These are phyloP conservation scores for Plecturocebus donacophilus DNA, from an alignment of 2,113 vertebrate genomes.

Conservation along the genomic window DNA sequence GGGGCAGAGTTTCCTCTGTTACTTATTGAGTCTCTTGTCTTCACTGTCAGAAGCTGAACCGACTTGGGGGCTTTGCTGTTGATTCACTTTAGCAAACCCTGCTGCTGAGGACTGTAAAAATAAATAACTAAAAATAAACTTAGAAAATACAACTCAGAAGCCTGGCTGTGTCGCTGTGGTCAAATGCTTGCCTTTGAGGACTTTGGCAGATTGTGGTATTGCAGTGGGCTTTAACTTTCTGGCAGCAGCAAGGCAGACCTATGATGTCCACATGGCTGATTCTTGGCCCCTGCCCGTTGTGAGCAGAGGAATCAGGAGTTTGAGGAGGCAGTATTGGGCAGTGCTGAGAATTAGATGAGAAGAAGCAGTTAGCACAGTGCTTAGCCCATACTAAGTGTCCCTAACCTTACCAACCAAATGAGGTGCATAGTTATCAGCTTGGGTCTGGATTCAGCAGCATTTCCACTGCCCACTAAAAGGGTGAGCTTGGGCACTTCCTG, in stretches of 20 bases:
- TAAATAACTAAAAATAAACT: constrained; percentile 52
- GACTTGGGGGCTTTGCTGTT: not conserved
- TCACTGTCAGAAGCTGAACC: not conserved
- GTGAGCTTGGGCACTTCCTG: not conserved
- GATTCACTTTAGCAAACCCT: not conserved
- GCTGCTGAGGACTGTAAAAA: not conserved
- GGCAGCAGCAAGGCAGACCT: not conserved
- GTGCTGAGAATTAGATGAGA: not conserved
- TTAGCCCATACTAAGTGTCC: not conserved
- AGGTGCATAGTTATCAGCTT: not conserved
- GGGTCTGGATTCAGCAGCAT: not conserved
- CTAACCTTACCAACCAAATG: too few species aligned
- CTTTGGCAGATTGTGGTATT: not conserved
- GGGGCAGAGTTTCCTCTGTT: not conserved
- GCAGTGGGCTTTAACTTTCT: not conserved
- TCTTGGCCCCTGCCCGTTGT: not conserved
- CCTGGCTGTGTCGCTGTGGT: constrained; percentile 5
- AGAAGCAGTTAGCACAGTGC: too few species aligned
- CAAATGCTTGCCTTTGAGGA: constrained; percentile 13
- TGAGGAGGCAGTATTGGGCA: not conserved
- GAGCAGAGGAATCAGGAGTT: not conserved
- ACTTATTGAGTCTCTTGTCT: not conserved
- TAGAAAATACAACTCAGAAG: not conserved
- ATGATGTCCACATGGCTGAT: too few species aligned
- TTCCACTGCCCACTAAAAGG: fast-evolving